A percentile compares a stretch with the other conserved stretches of the same genome.
phyloP scores from a whole-genome alignment of 2,113 vertebrate species.

The Thunnus thynnus region DNA sequence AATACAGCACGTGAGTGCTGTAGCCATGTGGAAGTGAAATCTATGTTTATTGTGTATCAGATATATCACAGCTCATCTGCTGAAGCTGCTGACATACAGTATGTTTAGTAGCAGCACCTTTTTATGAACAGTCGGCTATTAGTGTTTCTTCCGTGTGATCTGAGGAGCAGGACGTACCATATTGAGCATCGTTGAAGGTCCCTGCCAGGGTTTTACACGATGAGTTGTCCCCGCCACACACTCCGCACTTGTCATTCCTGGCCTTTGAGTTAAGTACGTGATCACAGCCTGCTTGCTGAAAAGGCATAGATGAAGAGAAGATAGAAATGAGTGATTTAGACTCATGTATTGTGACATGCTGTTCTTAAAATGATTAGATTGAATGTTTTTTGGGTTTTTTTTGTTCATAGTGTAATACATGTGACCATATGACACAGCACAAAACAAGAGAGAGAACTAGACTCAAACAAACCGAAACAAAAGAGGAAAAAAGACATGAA shows the following conservation, averaged over 20 bases:
- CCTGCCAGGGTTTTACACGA: conserved; percentile 93
- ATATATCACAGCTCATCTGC: conserved; percentile 28
- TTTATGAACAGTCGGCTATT: conserved; percentile 15
- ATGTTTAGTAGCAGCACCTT: conserved; percentile 26
- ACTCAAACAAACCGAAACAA: too few relatives aligned
- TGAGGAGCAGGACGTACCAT: conserved; percentile 85
- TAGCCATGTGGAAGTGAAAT: conserved; percentile 15
- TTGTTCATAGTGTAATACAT: too few relatives aligned
- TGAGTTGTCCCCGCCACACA: conserved; percentile 96
- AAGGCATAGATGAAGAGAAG: neutral
- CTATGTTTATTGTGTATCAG: conserved; percentile 38
- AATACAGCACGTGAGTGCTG: neutral
- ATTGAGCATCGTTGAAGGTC: conserved; percentile 94
- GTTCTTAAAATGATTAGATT: neutral
- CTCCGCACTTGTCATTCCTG: conserved; percentile 94
- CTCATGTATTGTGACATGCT: neutral
- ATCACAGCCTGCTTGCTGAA: conserved; percentile 98
- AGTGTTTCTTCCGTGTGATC: conserved; percentile 6
- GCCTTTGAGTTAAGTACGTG: conserved; percentile 96
- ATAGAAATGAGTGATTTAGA: neutral
- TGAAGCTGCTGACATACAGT: conserved; percentile 33
- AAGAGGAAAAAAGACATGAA: too few relatives aligned
- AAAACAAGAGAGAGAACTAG: too few relatives aligned
- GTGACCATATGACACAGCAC: too few relatives aligned
- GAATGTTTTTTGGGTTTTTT: neutral